Base-by-base conservation (phyloP, 1,140 invertebrate species). In the Anastatus disparis region DNA sequence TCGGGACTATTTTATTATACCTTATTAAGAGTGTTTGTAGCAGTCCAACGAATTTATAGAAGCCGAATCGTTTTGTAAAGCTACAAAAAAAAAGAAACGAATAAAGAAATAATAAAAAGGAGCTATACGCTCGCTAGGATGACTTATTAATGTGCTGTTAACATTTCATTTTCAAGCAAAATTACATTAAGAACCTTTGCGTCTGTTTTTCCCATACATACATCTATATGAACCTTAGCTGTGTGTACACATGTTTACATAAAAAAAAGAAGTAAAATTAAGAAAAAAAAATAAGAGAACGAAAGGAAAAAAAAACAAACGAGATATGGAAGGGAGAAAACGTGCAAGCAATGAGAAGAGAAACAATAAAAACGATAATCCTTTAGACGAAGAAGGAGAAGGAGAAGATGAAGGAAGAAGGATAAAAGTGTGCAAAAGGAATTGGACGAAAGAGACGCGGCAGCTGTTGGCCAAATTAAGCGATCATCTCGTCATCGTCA, bases 381-480 rank as follows among this genome's bases (percentile, higher is more conserved):
- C 53, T 46, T 40, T 15, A 2, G 38, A 44, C n/a, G n/a, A n/a
- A 56, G 20, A 17, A 69, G 71, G 67, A 64, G 70, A 74, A 27
- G 56, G 24, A 31, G 65, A n/a, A n/a, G n/a, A 46, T n/a, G n/a
- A 68, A 48, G 52, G 52, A 61, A 56, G 70, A 77, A 72, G 74
- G 72, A 72, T 75, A 75, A 31, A 73, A 78, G 75, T 44, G 68
- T 55, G 67, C 73, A 70, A 72, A 76, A n/a, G 67, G 59, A 71
- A 75, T 71, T n/a, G n/a, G 73, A 74, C 74, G 76, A 77, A 35
- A 35, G n/a, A 74, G 79, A 77, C 76, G 81, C 81, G 81, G 82
- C 84, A 84, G 84, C 83, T 85, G 84, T 84, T 85, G 83, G 82
- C 82, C 83, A 85, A 85, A 85, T 85, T 85, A 85, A 85, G 84